Evolutionary conservation across 1,140 invertebrate species (phyloP), one percentile per base, ranked within the genome.

Genomic region (Medauroidea extradentata): DNA sequence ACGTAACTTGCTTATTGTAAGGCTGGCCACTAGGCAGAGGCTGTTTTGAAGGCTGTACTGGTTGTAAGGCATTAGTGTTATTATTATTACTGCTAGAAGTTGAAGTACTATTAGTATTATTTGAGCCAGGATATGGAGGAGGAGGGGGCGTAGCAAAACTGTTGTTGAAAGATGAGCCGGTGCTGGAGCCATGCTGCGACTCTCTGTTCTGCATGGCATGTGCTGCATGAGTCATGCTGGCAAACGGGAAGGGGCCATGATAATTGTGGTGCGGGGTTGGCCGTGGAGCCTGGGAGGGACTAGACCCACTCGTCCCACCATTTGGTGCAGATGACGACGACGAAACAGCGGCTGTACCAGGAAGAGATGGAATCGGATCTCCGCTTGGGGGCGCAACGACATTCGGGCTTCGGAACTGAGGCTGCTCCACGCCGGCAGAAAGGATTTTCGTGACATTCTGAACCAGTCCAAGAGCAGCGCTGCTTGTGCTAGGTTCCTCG

Each of bases 171-270:
- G 51, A 54, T 44, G 69, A 71, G 62, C 77, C 43, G 5, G 29
- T 34, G 29, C 5, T 34, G 29, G 29, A 34, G 29, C 11, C 48
- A 49, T 59, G 61, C 14, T 57, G 57, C 16, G 60, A 63, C 57
- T 63, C 60, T 49, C 62, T 18, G 24, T 50, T 58, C 53, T 64
- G 61, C 46, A 65, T 63, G 14, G 57, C 49, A 39, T 56, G 57
- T 21, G 83, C 83, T 50, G 90, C 90, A 69, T 93, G 91, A 52
- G 89, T 91, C 91, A 94, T 93, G 73, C 90, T 93, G 63, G 89
- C 87, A 72, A 93, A 94, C 16, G 91, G 90, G 75, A 89, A 93
- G 66, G 84, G 84, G 43, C 81, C 81, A 65, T 80, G 80, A 63
- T 79, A 81, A 59, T 73, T 74, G 59, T 46, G 58, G 18, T 34